phyloP scores from a whole-genome alignment of 2,113 vertebrate species.

The Telmatochromis sp. region DNA sequence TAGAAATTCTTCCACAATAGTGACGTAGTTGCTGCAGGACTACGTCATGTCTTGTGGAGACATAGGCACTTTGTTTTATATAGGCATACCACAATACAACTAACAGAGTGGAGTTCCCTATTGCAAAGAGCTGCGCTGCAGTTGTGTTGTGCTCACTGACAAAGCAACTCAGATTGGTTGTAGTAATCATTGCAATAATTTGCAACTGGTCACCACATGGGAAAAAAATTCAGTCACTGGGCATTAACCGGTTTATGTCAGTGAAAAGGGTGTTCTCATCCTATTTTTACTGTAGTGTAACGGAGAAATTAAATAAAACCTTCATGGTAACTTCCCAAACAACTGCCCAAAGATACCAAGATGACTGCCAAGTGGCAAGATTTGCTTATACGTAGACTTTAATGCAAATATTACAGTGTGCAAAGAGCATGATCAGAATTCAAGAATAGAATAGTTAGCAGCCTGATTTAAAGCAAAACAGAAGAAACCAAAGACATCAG shows the following conservation, averaged over 20 bases:
- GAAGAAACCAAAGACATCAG: not conserved
- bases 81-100: not conserved
- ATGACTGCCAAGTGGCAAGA: not conserved
- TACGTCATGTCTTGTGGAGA: not conserved
- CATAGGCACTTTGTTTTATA: not conserved
- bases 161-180: not conserved
- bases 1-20: not conserved
- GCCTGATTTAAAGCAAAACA: not conserved
- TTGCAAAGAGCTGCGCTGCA: not conserved
- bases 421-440: not conserved
- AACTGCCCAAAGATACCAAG: not conserved
- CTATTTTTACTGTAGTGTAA: not conserved
- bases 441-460: not conserved
- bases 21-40: not conserved
- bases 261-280: not conserved
- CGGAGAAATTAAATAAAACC: not conserved
- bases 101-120: not conserved
- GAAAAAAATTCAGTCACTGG: not conserved
- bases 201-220: not conserved
- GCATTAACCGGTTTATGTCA: not conserved
- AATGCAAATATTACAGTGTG: not conserved
- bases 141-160: not conserved
- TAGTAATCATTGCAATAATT: not conserved
- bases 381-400: not conserved
- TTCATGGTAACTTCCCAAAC: not conserved